Evolutionary conservation across 2,113 vertebrate genomes (phyloP).

Genomic region (Merops nubicus): DNA sequence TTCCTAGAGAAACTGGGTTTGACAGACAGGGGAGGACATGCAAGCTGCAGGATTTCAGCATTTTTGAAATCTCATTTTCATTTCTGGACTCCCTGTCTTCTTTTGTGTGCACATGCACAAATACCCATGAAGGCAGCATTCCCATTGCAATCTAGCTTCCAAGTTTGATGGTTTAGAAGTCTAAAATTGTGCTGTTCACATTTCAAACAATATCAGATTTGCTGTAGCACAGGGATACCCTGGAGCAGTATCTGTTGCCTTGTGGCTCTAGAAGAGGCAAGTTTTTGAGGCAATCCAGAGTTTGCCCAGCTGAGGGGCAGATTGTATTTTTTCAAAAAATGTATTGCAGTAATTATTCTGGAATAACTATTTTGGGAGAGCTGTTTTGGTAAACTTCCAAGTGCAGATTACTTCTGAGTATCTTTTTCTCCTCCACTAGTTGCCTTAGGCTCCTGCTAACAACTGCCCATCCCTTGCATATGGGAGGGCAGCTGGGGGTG

Average conservation of each 20-base stretch:
- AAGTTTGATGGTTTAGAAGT: not conserved
- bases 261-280: not conserved
- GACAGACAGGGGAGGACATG: conserved; percentile 55
- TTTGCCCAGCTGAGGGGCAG: not conserved
- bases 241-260: not conserved
- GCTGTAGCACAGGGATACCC: not conserved
- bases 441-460: not conserved
- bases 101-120: conserved; percentile 32
- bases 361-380: not conserved
- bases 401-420: not conserved
- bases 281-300: not conserved
- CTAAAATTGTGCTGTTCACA: not conserved
- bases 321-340: not conserved
- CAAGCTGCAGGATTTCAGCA: conserved; percentile 50
- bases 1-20: conserved; percentile 33
- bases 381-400: conserved; percentile 1
- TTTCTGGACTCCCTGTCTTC: conserved; percentile 33
- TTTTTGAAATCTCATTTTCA: conserved; percentile 58
- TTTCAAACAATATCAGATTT: not conserved
- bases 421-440: not conserved
- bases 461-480: not conserved
- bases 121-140: not conserved
- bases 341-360: not conserved
- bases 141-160: not conserved
- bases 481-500: not conserved